These are phyloP conservation scores for Mesorhabditis spiculigera DNA, from an alignment of 2,888 invertebrate genomes.

Conservation along the genomic window DNA sequence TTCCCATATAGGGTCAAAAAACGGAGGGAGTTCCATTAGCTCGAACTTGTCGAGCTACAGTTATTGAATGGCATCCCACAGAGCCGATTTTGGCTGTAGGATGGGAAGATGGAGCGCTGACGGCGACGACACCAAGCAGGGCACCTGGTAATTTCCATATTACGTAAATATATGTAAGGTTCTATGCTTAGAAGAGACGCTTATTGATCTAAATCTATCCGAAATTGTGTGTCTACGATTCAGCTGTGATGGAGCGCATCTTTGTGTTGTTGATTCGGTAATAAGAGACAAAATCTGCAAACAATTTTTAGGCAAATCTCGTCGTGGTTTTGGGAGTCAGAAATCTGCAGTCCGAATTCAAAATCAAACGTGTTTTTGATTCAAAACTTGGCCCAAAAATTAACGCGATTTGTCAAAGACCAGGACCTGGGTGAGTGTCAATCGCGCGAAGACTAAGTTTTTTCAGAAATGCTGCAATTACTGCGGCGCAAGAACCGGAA, in stretches of 20 bases:
- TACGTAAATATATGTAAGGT: not conserved
- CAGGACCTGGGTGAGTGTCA: not conserved
- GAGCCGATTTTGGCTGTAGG: slow-evolving; percentile 2
- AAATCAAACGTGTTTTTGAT: slow-evolving; percentile 3
- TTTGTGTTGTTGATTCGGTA: not conserved
- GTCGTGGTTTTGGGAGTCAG: not conserved
- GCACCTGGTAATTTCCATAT: not conserved
- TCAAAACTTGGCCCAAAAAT: not conserved
- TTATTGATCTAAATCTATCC: not conserved
- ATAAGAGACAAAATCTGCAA: not conserved
- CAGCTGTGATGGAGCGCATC: not conserved
- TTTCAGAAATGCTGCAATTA: not conserved
- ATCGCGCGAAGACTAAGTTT: no score
- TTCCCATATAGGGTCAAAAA: slow-evolving; percentile 3
- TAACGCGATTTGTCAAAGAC: not conserved
- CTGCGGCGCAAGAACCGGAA: not conserved
- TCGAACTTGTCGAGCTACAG: not conserved
- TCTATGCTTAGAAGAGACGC: slow-evolving; percentile 6
- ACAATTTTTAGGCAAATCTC: not conserved
- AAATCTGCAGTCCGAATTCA: not conserved
- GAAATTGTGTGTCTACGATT: not conserved
- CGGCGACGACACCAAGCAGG: not conserved
- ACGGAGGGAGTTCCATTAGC: slow-evolving; percentile 5
- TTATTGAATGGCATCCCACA: slow-evolving; percentile 7
- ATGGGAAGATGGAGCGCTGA: slow-evolving; percentile 8